Percentiles rank a stretch among this genome's conserved stretches.
phyloP scores from a whole-genome alignment of 2,113 vertebrate species.

The Peromyscus leucopus region DNA sequence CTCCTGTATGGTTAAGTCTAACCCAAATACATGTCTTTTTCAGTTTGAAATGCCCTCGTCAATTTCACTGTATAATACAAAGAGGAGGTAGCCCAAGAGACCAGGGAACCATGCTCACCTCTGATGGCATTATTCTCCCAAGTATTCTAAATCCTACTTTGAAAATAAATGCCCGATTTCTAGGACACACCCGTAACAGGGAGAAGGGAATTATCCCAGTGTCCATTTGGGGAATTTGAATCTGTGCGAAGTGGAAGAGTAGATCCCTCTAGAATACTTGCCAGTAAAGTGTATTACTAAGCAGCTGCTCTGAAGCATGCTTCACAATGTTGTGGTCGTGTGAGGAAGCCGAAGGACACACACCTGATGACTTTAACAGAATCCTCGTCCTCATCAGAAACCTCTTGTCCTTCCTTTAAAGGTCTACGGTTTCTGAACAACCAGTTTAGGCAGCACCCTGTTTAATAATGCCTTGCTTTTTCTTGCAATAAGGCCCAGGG shows the following conservation, averaged over 20 bases:
- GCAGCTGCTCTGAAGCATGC: neutral
- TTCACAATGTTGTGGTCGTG: neutral
- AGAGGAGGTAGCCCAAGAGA: neutral
- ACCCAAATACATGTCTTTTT: conserved; percentile 81
- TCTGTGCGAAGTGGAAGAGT: conserved; percentile 24
- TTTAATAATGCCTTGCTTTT: neutral
- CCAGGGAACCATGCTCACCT: conserved; percentile 17
- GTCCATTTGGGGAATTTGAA: conserved; percentile 32
- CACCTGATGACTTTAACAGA: neutral
- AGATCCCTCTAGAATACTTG: neutral
- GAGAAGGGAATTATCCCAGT: conserved; percentile 42
- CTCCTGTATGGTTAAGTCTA: conserved; percentile 82
- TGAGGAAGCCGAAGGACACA: neutral
- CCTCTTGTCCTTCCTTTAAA: neutral
- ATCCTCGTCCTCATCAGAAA: neutral
- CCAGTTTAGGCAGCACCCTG: neutral
- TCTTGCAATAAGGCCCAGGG: neutral
- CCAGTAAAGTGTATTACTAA: neutral
- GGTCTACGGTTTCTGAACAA: neutral
- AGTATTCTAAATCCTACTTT: conserved; percentile 54
- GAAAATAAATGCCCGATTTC: conserved; percentile 66
- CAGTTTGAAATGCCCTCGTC: conserved; percentile 78
- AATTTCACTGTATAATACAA: conserved; percentile 79
- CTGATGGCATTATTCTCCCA: conserved; percentile 52
- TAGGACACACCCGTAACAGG: conserved; percentile 27